A percentile compares a stretch with the other conserved stretches of the same genome.
These are phyloP conservation scores for Salvelinus fontinalis DNA, from an alignment of 2,113 vertebrate species.

Conservation along the genomic window DNA sequence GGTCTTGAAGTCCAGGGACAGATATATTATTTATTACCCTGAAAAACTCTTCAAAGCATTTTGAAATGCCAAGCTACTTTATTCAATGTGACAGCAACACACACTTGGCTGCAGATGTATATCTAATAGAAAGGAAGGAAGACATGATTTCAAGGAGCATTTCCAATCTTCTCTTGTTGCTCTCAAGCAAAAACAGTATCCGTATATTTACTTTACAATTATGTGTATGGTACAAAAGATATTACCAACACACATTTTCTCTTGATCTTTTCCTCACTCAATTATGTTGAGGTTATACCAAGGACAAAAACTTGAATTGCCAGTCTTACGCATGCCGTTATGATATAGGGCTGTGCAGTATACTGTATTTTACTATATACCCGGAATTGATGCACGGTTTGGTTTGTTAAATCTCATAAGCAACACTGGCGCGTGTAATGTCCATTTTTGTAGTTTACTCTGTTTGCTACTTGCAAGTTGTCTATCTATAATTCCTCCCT, in stretches of 20 bases:
- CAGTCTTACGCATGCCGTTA: not conserved
- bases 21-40: slow-evolving; percentile 46
- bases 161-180: slow-evolving; percentile 8
- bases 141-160: slow-evolving; percentile 34
- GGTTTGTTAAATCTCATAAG: too few species aligned
- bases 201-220: not conserved
- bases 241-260: not conserved
- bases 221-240: slow-evolving; percentile 1
- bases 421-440: too few species aligned
- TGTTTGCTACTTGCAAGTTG: too few species aligned
- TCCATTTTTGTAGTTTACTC: too few species aligned
- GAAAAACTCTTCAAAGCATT: slow-evolving; percentile 44
- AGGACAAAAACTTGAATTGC: not conserved
- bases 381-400: too few species aligned
- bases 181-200: not conserved
- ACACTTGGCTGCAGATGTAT: slow-evolving; percentile 44
- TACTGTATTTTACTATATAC: not conserved
- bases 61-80: slow-evolving; percentile 47
- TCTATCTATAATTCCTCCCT: too few species aligned
- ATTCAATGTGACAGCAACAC: slow-evolving; percentile 46
- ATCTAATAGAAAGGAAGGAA: slow-evolving; percentile 14
- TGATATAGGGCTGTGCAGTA: not conserved
- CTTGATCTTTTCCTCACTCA: not conserved
- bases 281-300: not conserved
- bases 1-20: slow-evolving; percentile 51